These are phyloP conservation scores for Drosophila murphyi DNA, from an alignment of 1,140 invertebrate genomes.

Conservation along the genomic window DNA sequence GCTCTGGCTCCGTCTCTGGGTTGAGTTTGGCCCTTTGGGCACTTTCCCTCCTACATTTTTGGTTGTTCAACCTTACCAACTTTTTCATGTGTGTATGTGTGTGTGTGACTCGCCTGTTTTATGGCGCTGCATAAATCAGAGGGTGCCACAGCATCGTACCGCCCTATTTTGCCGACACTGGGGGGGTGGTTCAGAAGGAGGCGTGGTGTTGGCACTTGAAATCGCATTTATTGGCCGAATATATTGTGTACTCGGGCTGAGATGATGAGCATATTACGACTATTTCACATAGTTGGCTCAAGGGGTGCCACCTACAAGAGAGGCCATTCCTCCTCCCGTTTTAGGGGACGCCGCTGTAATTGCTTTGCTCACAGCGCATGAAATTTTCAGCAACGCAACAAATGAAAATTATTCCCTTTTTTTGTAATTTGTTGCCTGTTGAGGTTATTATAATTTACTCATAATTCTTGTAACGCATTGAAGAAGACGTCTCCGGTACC, in stretches of 20 bases:
- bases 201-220: slow-evolving; percentile 47
- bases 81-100: not conserved
- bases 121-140: slow-evolving; percentile 38
- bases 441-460: no score
- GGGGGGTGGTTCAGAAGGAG: slow-evolving; percentile 3
- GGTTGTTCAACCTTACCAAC: not conserved
- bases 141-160: not conserved
- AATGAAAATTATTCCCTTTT: slow-evolving; percentile 65
- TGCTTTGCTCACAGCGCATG: slow-evolving; percentile 66
- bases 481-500: no score
- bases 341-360: slow-evolving; percentile 50
- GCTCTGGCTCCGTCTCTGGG: not conserved
- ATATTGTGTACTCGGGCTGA: slow-evolving; percentile 37
- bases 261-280: slow-evolving; percentile 50
- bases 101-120: slow-evolving; percentile 8
- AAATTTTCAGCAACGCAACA: slow-evolving; percentile 78
- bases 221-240: slow-evolving; percentile 63
- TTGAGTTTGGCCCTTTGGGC: not conserved
- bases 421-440: slow-evolving; percentile 8
- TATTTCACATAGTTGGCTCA: slow-evolving; percentile 39
- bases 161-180: not conserved
- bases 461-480: no score
- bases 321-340: not conserved
- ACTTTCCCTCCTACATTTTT: not conserved
- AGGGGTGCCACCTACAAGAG: not conserved